Percentiles rank a stretch among this genome's conserved stretches.
phyloP scores from a whole-genome alignment of 2,113 vertebrate species.

The Australoheros scitulus region DNA sequence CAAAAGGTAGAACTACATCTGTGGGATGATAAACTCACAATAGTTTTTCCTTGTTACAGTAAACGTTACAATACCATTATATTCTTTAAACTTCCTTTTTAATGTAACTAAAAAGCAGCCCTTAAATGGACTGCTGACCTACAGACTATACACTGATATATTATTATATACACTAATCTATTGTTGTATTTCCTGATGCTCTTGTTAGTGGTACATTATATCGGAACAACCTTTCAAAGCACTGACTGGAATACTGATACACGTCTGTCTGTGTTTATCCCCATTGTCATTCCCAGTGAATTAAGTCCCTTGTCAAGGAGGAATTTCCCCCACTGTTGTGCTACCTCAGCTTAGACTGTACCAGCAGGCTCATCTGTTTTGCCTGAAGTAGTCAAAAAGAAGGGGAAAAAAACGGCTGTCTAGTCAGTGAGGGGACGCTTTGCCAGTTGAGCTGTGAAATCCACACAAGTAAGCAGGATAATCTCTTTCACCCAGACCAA shows the following conservation, averaged over 20 bases:
- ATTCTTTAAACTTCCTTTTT: background rate
- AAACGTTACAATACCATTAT: background rate
- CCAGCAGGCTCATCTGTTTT: conserved; percentile 64
- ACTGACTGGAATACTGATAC: conserved; percentile 34
- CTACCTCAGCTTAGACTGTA: conserved; percentile 55
- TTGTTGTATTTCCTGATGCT: background rate
- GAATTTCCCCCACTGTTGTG: conserved; percentile 47
- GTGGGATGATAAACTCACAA: background rate
- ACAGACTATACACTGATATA: background rate
- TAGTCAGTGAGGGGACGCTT: conserved; percentile 55
- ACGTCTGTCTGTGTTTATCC: conserved; percentile 20
- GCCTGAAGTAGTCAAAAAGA: conserved; percentile 59
- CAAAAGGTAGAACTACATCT: background rate
- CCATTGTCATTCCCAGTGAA: conserved; percentile 45
- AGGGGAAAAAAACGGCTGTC: conserved; percentile 61
- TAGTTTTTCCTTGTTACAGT: background rate
- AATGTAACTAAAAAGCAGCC: background rate
- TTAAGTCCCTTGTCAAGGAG: conserved; percentile 48
- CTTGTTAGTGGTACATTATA: background rate
- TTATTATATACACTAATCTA: background rate
- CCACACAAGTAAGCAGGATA: conserved; percentile 67
- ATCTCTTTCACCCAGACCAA: conserved; percentile 60
- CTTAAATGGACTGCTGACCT: background rate
- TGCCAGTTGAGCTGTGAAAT: conserved; percentile 72
- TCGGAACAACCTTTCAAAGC: conserved; percentile 19